phyloP scores from a whole-genome alignment of 2,113 vertebrate species.

The Sardina pilchardus region DNA sequence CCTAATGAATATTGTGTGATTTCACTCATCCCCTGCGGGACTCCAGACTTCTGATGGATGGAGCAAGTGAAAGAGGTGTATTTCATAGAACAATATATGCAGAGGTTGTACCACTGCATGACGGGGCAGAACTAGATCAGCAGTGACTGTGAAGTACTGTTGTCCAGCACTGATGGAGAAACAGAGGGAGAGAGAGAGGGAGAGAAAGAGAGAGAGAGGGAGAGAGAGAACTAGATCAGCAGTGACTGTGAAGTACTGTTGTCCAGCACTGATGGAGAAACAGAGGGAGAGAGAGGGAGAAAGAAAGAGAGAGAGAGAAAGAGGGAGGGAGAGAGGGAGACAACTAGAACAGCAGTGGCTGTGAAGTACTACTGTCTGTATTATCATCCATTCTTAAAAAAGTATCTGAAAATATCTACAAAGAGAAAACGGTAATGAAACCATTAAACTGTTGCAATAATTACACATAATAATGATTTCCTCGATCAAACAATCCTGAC shows the following conservation, averaged over 20 bases:
- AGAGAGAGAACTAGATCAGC: too few relatives aligned
- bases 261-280: too few relatives aligned
- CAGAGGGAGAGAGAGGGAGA: too few relatives aligned
- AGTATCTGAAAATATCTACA: not conserved
- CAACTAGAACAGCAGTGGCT: not conserved
- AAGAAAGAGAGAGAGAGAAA: too few relatives aligned
- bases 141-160: not conserved
- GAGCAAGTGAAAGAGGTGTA: not conserved
- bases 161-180: too few relatives aligned
- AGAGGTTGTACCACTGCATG: not conserved
- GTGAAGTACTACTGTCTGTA: not conserved
- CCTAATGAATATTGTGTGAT: slow-evolving; percentile 5
- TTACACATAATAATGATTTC: not conserved
- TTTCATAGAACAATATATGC: not conserved
- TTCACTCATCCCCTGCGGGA: not conserved
- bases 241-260: too few relatives aligned
- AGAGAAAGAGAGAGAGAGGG: too few relatives aligned
- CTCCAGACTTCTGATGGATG: not conserved
- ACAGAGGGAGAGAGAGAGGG: too few relatives aligned
- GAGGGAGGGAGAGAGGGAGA: too few relatives aligned
- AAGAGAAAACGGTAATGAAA: not conserved
- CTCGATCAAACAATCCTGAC: not conserved
- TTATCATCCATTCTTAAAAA: not conserved
- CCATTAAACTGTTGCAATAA: not conserved
- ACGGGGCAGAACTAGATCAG: not conserved